Conservation (phyloP, 2,797 vertebrate species). For the Phrynocephalus guinanensis region DNA sequence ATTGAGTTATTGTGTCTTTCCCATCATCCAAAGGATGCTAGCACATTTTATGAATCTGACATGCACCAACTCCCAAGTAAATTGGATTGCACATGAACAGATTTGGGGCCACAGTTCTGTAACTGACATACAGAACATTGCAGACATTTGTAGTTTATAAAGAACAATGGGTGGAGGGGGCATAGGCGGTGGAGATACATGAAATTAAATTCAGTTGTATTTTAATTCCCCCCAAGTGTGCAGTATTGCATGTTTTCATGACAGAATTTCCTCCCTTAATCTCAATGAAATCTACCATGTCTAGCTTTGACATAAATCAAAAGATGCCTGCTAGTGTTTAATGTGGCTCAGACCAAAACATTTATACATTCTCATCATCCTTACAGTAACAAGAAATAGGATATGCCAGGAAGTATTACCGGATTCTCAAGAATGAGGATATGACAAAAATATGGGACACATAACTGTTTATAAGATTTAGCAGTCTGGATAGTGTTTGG, state of each 20-base stretch:
- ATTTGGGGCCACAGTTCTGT: neutral
- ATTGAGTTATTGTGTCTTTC: neutral
- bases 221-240: neutral
- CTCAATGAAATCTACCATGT: neutral
- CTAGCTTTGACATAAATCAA: neutral
- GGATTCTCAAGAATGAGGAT: slow-evolving; percentile 19
- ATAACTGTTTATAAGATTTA: neutral
- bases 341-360: slow-evolving; percentile 10
- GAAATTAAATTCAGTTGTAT: neutral
- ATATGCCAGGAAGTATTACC: slow-evolving; percentile 15
- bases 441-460: neutral
- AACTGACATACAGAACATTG: neutral
- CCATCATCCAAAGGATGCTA: too few relatives aligned
- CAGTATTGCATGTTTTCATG: neutral
- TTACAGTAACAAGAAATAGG: slow-evolving; percentile 40
- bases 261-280: slow-evolving; percentile 27
- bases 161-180: too few relatives aligned
- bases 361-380: slow-evolving; percentile 22
- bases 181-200: too few relatives aligned
- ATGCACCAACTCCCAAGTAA: neutral
- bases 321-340: neutral
- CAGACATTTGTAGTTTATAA: neutral
- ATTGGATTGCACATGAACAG: neutral
- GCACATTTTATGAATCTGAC: neutral
- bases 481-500: neutral